Conservation (phyloP, 1,140 invertebrate genomes). For the Bradysia coprophila region DNA sequence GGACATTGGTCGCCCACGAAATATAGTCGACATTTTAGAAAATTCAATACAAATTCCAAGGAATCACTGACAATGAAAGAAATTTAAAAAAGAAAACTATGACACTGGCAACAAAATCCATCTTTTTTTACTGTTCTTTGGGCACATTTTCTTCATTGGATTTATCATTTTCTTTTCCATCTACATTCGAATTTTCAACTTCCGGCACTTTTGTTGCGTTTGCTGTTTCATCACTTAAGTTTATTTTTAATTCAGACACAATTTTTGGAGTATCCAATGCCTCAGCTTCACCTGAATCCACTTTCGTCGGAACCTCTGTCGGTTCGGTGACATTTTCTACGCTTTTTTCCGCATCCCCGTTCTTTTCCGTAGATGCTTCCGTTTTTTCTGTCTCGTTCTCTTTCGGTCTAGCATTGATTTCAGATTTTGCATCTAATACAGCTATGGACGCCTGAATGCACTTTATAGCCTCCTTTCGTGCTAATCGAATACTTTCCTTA, state of each 20-base stretch:
- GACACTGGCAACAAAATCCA: too few species aligned
- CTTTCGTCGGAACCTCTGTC: too few species aligned
- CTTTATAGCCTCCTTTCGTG: constrained; percentile 71
- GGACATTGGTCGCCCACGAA: too few species aligned
- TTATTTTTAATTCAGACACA: neutral
- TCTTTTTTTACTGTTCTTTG: too few species aligned
- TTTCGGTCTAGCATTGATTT: constrained; percentile 12
- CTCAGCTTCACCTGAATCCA: neutral
- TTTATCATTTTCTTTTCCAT: too few species aligned
- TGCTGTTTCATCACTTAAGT: neutral
- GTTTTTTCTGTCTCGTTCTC: neutral
- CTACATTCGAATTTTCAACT: too few species aligned
- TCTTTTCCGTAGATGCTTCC: neutral
- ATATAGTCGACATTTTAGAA: too few species aligned
- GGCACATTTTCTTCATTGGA: neutral
- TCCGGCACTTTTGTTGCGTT: too few species aligned
- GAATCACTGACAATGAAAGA: neutral
- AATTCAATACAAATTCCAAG: too few species aligned
- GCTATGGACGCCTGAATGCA: constrained; percentile 73
- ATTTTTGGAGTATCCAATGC: neutral
- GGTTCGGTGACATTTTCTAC: too few species aligned
- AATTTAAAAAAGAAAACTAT: neutral
- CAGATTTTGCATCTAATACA: constrained; percentile 53
- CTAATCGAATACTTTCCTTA: constrained; percentile 67
- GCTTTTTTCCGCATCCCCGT: too few species aligned